Base-by-base conservation (phyloP, 2,888 invertebrate genomes). In the Melieria crassipennis region DNA sequence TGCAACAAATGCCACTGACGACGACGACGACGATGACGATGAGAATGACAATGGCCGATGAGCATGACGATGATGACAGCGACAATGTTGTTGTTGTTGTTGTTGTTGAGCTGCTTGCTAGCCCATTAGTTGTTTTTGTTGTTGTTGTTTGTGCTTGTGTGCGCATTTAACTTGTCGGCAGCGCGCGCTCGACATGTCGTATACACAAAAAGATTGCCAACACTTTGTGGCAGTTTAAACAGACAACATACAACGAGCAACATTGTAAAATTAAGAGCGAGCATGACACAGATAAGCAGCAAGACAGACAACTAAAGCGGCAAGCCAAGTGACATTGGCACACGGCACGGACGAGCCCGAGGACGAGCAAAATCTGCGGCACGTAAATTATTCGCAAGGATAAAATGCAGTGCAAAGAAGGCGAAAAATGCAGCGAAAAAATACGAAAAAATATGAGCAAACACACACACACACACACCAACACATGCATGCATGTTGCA, bases 211-310 rank as follows among this genome's bases (percentile, higher is more conserved):
- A 11, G n/a, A 52, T 52, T 13, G 9, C 52, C 9, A 52, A 52
- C 52, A 52, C 52, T 52, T 52, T 52, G 52, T 52, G 52, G 52
- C 52, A 52, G 9, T 52, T 11, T 52, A 52, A 52, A 13, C 52
- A 52, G 30, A 30, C 30, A 30, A 30, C 30, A 30, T 30, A 30
- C 30, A 30, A 30, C 30, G 30, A 2, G 30, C 52, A 52, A 52
- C 52, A 52, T 52, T 52, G 52, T 52, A 57, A 57, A 57, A 30
- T 57, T 13, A 57, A 57, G 42, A 16, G 16, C 57, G 16, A 57
- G 57, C n/a, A 57, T 5, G 13, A 30, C 57, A 57, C 13, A 57
- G 57, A 57, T 57, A 30, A 30, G 16, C 9, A 57, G 30, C n/a
- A 57, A 10, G 16, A 10, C 10, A 30, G 16, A 7, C 30, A 30